Evolutionary conservation across 2,113 vertebrate genomes (phyloP).

Genomic region (Polypterus bichir): DNA sequence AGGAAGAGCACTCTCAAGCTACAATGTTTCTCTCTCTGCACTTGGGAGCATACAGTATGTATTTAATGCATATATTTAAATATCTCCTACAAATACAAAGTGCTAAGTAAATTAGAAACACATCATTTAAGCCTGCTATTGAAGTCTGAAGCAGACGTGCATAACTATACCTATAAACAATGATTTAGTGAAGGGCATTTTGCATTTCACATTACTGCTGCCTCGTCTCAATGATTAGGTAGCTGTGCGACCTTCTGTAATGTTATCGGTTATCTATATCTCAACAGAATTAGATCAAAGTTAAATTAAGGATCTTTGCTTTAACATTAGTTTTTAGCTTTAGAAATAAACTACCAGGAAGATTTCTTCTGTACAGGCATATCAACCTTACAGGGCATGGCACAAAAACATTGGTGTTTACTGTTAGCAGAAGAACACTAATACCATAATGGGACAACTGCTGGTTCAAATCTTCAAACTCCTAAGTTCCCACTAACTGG

Average conservation of each 20-base stretch:
- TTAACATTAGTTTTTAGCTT: constrained; percentile 42
- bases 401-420: neutral
- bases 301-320: constrained; percentile 50
- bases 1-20: constrained; percentile 1
- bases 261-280: constrained; percentile 41
- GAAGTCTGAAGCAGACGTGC: constrained; percentile 22
- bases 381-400: constrained; percentile 21
- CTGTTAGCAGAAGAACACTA: neutral
- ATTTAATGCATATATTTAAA: constrained; percentile 17
- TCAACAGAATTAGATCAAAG: constrained; percentile 39
- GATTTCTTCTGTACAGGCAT: constrained; percentile 36
- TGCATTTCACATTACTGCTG: constrained; percentile 22
- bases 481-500: neutral
- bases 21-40: neutral
- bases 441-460: neutral
- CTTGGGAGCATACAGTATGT: constrained; percentile 1
- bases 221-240: constrained; percentile 45
- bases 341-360: constrained; percentile 29
- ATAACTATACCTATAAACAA: constrained; percentile 36
- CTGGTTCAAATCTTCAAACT: neutral
- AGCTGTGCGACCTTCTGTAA: constrained; percentile 30
- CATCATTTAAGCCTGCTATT: constrained; percentile 13
- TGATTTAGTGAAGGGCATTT: constrained; percentile 43
- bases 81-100: constrained; percentile 13
- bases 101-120: constrained; percentile 17